Conservation (phyloP, 1,140 invertebrate species). For the Galleria mellonella region DNA sequence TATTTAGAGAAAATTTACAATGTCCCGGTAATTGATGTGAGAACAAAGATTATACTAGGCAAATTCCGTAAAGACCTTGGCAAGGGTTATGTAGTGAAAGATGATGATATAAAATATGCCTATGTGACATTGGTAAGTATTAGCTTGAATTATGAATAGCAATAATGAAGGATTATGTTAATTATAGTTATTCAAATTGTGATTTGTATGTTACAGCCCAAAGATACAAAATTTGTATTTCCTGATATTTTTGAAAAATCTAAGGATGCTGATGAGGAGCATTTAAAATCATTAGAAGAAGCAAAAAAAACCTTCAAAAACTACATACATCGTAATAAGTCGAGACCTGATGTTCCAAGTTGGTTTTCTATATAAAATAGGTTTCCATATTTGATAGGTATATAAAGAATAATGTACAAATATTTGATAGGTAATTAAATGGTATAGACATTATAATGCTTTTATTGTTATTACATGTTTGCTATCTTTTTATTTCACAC, state of each 20-base stretch:
- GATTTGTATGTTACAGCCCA: constrained; percentile 66
- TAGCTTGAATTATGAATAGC: neutral
- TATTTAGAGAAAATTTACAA: constrained; percentile 97
- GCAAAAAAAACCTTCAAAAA: constrained; percentile 64
- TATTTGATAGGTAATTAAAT: neutral
- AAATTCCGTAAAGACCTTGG: constrained; percentile 66
- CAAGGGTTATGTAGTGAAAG: constrained; percentile 82
- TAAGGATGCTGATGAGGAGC: constrained; percentile 50
- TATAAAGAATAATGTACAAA: neutral
- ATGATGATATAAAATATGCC: constrained; percentile 89
- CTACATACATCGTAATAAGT: constrained; percentile 69
- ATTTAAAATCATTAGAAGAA: constrained; percentile 63
- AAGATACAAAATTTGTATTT: constrained; percentile 74
- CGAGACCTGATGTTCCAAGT: constrained; percentile 72
- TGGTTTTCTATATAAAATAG: constrained; percentile 74
- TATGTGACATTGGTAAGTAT: constrained; percentile 85
- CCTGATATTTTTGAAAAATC: constrained; percentile 72
- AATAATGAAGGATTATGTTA: no score
- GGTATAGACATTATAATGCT: no score
- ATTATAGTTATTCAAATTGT: no score
- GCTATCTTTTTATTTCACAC: no score
- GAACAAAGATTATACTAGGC: constrained; percentile 82
- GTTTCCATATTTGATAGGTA: neutral
- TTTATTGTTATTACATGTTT: no score
- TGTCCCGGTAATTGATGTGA: constrained; percentile 82